phyloP scores from a whole-genome alignment of 2,113 vertebrate genomes.

The Mirounga angustirostris region DNA sequence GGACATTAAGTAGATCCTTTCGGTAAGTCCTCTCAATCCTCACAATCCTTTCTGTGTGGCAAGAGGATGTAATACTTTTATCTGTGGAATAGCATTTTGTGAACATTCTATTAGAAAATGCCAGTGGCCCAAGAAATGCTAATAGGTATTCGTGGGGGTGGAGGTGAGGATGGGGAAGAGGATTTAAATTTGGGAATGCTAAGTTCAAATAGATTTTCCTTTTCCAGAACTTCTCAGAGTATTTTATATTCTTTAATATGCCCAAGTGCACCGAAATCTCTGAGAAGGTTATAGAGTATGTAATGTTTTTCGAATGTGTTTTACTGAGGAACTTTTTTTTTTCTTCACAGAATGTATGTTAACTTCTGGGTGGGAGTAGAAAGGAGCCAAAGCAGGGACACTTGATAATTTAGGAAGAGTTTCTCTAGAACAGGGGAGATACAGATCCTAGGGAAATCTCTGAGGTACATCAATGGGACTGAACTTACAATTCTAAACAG shows the following conservation, averaged over 20 bases:
- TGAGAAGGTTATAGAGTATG: neutral
- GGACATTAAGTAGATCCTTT: conserved; percentile 85
- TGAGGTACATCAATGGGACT: neutral
- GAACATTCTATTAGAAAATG: neutral
- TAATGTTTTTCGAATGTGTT: neutral
- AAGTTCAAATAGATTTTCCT: neutral
- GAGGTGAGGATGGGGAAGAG: neutral
- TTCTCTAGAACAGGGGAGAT: neutral
- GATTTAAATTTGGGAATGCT: neutral
- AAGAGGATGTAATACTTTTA: neutral
- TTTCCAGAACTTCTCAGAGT: neutral
- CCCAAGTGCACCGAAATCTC: neutral
- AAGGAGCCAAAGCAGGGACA: neutral
- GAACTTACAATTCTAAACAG: neutral
- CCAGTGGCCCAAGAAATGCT: neutral
- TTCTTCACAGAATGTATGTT: neutral
- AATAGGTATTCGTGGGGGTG: neutral
- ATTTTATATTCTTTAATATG: neutral
- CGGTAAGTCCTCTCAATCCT: conserved; percentile 82
- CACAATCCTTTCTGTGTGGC: neutral
- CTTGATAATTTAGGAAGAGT: neutral
- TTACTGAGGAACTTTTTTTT: neutral
- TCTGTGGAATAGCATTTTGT: neutral
- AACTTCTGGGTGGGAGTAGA: neutral
- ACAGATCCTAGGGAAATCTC: neutral